These are phyloP conservation scores for Apotomis turbidana DNA, from an alignment of 2,888 invertebrate species.

Conservation along the genomic window DNA sequence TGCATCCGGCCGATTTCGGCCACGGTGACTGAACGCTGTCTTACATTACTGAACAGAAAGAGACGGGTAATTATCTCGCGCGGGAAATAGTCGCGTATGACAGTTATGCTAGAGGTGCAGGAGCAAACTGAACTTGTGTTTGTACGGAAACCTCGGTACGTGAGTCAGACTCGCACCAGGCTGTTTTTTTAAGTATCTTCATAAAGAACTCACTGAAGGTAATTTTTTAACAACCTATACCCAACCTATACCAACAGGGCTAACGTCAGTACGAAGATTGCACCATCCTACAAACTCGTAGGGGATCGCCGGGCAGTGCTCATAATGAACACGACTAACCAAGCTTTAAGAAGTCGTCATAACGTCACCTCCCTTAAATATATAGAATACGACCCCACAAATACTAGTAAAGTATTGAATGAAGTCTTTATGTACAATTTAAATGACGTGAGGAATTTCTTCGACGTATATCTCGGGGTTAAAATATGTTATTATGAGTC, in stretches of 20 bases:
- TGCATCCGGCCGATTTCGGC: no score
- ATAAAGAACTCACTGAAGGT: neutral
- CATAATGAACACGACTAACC: neutral
- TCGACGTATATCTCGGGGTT: slow-evolving; percentile 19
- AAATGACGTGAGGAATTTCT: slow-evolving; percentile 19
- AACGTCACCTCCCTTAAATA: slow-evolving; percentile 23
- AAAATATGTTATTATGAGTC: slow-evolving; percentile 4
- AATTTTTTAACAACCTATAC: neutral
- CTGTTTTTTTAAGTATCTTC: no score
- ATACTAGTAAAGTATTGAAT: slow-evolving; percentile 7
- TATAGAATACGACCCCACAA: slow-evolving; percentile 17
- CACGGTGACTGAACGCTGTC: no score
- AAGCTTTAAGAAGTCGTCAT: neutral
- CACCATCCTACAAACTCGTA: slow-evolving; percentile 12
- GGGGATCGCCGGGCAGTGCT: slow-evolving; percentile 11
- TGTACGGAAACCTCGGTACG: no score
- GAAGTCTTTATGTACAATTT: slow-evolving; percentile 27
- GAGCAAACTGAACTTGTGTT: no score
- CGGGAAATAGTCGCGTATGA: no score
- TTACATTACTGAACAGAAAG: no score
- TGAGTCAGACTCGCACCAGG: no score
- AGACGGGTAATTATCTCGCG: no score
- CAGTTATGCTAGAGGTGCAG: no score
- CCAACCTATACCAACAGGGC: neutral
- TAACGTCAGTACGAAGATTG: neutral